Base-by-base conservation (phyloP, 2,113 vertebrate genomes). In the Takifugu bimaculatus region DNA sequence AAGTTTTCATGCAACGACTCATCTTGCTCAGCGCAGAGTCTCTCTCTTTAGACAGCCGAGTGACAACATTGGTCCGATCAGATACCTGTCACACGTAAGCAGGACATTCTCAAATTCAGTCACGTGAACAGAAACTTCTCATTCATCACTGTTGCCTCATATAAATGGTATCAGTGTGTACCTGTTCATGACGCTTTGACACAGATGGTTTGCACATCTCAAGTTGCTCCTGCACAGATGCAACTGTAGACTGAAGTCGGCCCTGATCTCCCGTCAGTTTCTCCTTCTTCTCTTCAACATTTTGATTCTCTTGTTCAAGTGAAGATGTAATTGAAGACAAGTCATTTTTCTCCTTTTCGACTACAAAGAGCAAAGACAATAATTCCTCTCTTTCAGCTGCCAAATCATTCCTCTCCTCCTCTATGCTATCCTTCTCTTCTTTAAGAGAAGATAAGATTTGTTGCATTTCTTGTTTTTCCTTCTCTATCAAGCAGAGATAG, bases 1-100 rank as follows among this genome's bases (percentile, higher is more conserved):
- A 95, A 9, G 87, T 90, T 72, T 93, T 92, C 85, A 95, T 93
- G 91, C 92, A 92, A 13, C 92, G 82, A 54, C 81, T 88, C 43
- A 93, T 85, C 81, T 92, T 87, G 74, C 85, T 90, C 52, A 84
- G 74, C 35, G 89, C 87, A 45, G 77, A 78, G 15, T 92, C 90
- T 61, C 81, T 91, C 59, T 92, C 91, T 70, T 93, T 93, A 61
- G 89, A 86, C 58, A 94, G 65, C 4, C 88, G 84, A 65, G 73
- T 43, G 0, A 73, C 20, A 14, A 68, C 60, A 5, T 73, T 49
- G 6, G 90, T 89, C 26, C 81, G 27, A 63, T 88, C 89, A 0
- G 85, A 89, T 26, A 63, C 74, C 94, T 96, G 75, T 5, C 58
- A 6, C 1, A 0, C 32, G 13, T 42, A 0, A 6, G 29, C 20